phyloP scores from a whole-genome alignment of 2,113 vertebrate species.

The Prionailurus bengalensis region DNA sequence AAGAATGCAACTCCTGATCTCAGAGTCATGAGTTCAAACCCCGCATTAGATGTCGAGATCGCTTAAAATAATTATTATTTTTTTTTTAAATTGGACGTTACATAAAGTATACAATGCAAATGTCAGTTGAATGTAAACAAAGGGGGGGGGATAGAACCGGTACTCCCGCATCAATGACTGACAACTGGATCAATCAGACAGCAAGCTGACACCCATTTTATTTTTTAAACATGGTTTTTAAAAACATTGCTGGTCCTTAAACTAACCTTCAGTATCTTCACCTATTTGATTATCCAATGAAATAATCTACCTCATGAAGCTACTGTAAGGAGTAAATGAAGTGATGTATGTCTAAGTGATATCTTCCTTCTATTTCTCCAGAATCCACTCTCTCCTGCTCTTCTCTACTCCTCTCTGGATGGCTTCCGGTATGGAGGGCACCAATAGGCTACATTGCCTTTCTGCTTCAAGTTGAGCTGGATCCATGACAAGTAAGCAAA shows the following conservation, averaged over 20 bases:
- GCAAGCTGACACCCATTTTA: slow-evolving; percentile 28
- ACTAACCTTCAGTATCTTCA: neutral
- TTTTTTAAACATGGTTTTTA: slow-evolving; percentile 12
- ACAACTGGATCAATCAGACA: neutral
- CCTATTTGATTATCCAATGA: neutral
- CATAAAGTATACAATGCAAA: slow-evolving; percentile 27
- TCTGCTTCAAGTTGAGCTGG: neutral
- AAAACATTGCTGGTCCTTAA: neutral
- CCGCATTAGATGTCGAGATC: neutral
- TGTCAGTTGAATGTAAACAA: slow-evolving; percentile 29
- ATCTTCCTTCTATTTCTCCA: slow-evolving; percentile 13
- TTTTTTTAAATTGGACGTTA: neutral
- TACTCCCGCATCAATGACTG: neutral
- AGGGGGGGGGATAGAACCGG: neutral
- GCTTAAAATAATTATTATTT: neutral
- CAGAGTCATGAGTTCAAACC: neutral
- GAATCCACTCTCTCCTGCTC: neutral
- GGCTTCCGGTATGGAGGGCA: neutral
- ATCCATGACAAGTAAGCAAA: neutral
- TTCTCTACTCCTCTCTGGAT: neutral
- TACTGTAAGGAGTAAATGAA: slow-evolving; percentile 14
- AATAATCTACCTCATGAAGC: neutral
- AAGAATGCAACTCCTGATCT: neutral
- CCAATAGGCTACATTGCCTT: neutral
- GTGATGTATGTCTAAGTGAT: neutral